Evolutionary conservation across 2,888 invertebrate species (phyloP).

Genomic region (Pseudoips prasinana): DNA sequence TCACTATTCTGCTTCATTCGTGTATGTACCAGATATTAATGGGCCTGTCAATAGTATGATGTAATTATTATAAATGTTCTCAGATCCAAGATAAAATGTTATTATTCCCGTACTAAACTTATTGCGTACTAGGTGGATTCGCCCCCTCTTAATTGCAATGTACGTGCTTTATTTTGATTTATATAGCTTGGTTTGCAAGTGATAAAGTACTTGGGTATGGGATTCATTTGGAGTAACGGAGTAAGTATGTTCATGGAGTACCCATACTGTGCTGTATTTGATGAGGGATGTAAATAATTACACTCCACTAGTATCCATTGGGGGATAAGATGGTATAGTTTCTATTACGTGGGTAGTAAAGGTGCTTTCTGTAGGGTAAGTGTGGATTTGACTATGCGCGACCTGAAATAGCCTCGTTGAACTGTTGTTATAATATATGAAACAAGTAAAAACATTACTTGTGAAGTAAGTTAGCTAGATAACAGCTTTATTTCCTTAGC

Average conservation of each 20-base stretch:
- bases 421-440: no score
- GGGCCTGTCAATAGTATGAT: constrained; percentile 69
- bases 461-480: no score
- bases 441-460: no score
- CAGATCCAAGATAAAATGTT: constrained; percentile 61
- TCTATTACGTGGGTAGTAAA: no score
- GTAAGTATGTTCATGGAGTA: constrained; percentile 10
- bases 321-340: no score
- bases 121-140: constrained; percentile 55
- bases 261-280: constrained; percentile 16
- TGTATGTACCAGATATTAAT: constrained; percentile 62
- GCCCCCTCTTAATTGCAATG: constrained; percentile 57
- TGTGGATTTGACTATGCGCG: no score
- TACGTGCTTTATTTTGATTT: constrained; percentile 40
- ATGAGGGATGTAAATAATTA: no score
- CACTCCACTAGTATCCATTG: no score
- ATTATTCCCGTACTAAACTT: constrained; percentile 57
- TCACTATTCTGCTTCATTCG: constrained; percentile 16
- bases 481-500: no score
- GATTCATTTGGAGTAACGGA: constrained; percentile 45
- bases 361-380: no score
- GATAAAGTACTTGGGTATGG: constrained; percentile 48
- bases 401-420: no score
- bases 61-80: constrained; percentile 76
- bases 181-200: constrained; percentile 32